Evolutionary conservation across 2,113 vertebrate genomes (phyloP).

Genomic region (Chamaetylas fuelleborni): DNA sequence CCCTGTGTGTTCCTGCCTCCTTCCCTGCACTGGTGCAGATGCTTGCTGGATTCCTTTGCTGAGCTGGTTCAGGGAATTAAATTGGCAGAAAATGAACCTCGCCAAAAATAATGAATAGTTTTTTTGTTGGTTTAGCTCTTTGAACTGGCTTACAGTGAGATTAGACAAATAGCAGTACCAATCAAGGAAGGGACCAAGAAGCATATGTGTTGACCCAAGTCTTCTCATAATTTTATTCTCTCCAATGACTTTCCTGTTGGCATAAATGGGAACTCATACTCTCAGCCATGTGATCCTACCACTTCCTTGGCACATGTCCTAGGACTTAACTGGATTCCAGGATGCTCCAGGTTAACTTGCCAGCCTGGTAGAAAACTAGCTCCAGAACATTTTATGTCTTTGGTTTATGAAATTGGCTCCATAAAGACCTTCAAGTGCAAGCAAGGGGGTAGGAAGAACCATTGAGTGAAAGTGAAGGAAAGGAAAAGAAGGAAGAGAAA

Average conservation of each 20-base stretch:
- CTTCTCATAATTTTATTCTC: slow-evolving; percentile 16
- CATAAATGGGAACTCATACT: neutral
- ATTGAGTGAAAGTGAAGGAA: neutral
- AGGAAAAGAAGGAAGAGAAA: neutral
- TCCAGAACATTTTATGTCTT: neutral
- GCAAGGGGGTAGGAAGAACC: neutral
- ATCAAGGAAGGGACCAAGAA: slow-evolving; percentile 1
- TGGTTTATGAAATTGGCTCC: neutral
- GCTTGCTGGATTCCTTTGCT: slow-evolving; percentile 21
- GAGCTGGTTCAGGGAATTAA: slow-evolving; percentile 8
- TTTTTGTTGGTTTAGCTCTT: slow-evolving; percentile 47
- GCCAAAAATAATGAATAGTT: slow-evolving; percentile 9
- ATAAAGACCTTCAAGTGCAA: neutral
- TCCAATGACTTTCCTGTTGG: neutral
- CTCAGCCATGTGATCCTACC: neutral
- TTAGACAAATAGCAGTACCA: slow-evolving; percentile 26
- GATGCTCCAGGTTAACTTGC: neutral
- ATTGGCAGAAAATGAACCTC: slow-evolving; percentile 15
- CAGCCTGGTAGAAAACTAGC: neutral
- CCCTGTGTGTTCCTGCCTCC: slow-evolving; percentile 39
- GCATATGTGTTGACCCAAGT: neutral
- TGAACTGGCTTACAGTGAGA: slow-evolving; percentile 1
- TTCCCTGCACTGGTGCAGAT: neutral
- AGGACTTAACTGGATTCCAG: neutral
- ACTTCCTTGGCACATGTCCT: neutral